Base-by-base conservation (phyloP, 2,888 invertebrate species). In the Vannuccia rotundouncinata region DNA sequence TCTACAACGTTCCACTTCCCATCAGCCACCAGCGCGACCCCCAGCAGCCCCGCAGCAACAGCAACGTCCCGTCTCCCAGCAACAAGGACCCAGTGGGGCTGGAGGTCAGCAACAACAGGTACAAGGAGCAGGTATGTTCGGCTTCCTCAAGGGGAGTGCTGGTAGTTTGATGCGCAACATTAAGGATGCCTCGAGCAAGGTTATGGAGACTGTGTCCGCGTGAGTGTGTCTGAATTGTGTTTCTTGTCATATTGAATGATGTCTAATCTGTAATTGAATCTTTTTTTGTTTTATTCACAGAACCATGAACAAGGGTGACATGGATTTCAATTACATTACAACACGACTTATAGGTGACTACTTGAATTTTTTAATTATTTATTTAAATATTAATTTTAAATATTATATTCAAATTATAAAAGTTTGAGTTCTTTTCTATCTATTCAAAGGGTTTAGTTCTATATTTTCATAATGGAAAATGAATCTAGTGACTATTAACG, bases 111-210 rank as follows among this genome's bases (percentile, higher is more conserved):
- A 45, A 13, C 45, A 45, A 45, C 66, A 66, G 66, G 10, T 5
- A 2, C 66, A 5, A 22, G 45, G 10, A 10, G 66, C 66, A 76
- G 83, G 85, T 74, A 94, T 89, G 93, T 88, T 89, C 82, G 87
- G 94, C 0, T 94, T 95, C 0, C 90, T 97, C 31, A 93, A 92
- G 87, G 95, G 95, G 29, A 95, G 95, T 77, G 95, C 79, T 13
- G 79, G 79, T 1, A 73, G 31, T 29, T 25, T 96, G 84, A 90
- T 97, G 82, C 95, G 95, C 85, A 96, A 95, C 86, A 89, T 98
- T 30, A 95, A 95, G 88, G 97, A 97, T 85, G 96, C 95, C 0
- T 95, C 96, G 27, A 93, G 92, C 59, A 96, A 95, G 90, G 95
- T 98, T 66, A 95, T 97, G 92, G 95, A 96, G 87, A 94, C 95